phyloP scores from a whole-genome alignment of 2,888 invertebrate species.

The Lasioglossum leucozonium region DNA sequence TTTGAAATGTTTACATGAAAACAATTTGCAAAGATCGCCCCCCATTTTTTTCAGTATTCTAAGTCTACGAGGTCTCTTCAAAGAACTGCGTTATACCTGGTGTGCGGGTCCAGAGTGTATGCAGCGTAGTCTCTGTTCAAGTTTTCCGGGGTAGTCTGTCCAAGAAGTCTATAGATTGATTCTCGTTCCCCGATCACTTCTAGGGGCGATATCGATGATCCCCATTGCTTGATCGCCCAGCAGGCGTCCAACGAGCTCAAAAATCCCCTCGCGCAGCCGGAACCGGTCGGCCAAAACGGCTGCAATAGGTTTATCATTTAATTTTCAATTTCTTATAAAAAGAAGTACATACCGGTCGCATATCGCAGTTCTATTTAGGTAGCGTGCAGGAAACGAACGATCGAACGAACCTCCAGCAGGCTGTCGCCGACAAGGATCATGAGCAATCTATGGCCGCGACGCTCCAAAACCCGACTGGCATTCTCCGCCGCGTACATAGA shows the following conservation, averaged over 20 bases:
- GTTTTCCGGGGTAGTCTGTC: slow-evolving; percentile 98
- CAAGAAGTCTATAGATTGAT: slow-evolving; percentile 93
- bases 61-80: background rate
- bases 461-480: slow-evolving; percentile 93
- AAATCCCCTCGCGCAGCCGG: slow-evolving; percentile 98
- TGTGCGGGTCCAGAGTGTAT: slow-evolving; percentile 94
- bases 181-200: slow-evolving; percentile 97
- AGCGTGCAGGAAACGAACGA: background rate
- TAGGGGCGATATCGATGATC: slow-evolving; percentile 89
- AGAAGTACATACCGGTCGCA: background rate
- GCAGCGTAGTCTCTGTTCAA: slow-evolving; percentile 94
- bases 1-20: background rate
- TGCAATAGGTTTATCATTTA: slow-evolving; percentile 75
- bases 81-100: slow-evolving; percentile 85
- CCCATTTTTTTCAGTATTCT: background rate
- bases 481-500: slow-evolving; percentile 99
- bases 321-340: background rate
- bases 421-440: slow-evolving; percentile 98
- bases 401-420: slow-evolving; percentile 90
- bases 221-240: slow-evolving; percentile 96
- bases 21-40: background rate
- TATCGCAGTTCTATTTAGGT: background rate
- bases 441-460: slow-evolving; percentile 91
- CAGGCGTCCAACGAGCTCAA: slow-evolving; percentile 97
- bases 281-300: slow-evolving; percentile 99